These are phyloP conservation scores for Hyperoplus immaculatus DNA, from an alignment of 2,797 vertebrate species.

Conservation along the genomic window DNA sequence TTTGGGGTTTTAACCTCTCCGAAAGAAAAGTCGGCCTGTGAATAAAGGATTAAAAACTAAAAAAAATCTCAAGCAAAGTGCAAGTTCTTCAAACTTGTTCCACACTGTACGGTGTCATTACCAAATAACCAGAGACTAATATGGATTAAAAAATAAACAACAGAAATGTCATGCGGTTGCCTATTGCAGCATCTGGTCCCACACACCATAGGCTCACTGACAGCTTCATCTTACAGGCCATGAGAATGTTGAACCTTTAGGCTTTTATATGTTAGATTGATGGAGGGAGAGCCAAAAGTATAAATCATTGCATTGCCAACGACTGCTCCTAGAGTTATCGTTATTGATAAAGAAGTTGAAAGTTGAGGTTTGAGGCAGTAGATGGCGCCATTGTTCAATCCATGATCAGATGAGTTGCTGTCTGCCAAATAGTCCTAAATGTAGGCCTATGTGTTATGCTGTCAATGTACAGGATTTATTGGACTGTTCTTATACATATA, in stretches of 20 bases:
- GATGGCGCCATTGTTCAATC: conserved; percentile 54
- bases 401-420: background rate
- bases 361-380: background rate
- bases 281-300: too few relatives aligned
- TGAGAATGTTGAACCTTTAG: too few relatives aligned
- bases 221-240: too few relatives aligned
- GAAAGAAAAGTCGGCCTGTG: background rate
- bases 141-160: background rate
- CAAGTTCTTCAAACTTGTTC: too few relatives aligned
- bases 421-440: too few relatives aligned
- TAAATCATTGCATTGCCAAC: too few relatives aligned
- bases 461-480: background rate
- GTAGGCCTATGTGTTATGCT: background rate
- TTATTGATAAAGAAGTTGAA: too few relatives aligned
- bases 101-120: background rate
- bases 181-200: too few relatives aligned
- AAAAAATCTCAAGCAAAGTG: too few relatives aligned
- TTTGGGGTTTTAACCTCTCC: background rate
- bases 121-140: background rate
- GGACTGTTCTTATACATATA: background rate
- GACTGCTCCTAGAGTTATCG: too few relatives aligned
- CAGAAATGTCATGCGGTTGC: background rate
- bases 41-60: background rate
- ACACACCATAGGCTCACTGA: too few relatives aligned
- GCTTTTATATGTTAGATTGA: too few relatives aligned